These are phyloP conservation scores for Zootermopsis nevadensis DNA, from an alignment of 2,888 invertebrate species.

Conservation along the genomic window DNA sequence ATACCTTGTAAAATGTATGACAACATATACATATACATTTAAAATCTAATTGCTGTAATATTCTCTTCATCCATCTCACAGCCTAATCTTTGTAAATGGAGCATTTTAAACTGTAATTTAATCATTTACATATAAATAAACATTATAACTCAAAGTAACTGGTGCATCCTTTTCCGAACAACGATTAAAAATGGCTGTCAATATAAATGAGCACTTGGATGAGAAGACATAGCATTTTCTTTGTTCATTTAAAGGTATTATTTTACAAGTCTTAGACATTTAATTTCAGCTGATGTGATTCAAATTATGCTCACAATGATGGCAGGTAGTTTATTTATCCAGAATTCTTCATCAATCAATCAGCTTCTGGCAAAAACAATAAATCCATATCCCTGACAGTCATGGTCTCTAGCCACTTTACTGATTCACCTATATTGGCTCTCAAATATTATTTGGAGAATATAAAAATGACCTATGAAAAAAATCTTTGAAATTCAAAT, in stretches of 20 bases:
- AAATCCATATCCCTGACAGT: too few species aligned
- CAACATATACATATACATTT: conserved; percentile 53
- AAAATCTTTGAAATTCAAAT: too few species aligned
- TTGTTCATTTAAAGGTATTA: neutral
- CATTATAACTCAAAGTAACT: neutral
- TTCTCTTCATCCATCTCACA: conserved; percentile 48
- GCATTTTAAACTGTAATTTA: conserved; percentile 37
- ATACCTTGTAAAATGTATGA: conserved; percentile 46
- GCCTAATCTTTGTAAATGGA: conserved; percentile 48
- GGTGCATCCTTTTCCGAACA: conserved; percentile 1
- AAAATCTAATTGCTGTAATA: conserved; percentile 48
- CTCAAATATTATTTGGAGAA: too few species aligned
- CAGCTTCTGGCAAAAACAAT: neutral
- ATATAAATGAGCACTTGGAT: conserved; percentile 39
- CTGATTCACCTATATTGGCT: too few species aligned
- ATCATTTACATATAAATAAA: conserved; percentile 25
- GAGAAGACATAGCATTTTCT: neutral
- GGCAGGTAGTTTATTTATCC: neutral
- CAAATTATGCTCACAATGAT: neutral
- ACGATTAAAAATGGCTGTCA: conserved; percentile 13
- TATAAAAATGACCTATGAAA: too few species aligned
- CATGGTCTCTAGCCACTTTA: too few species aligned
- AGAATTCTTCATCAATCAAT: neutral
- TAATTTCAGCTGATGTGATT: neutral
- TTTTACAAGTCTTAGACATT: neutral